phyloP scores from a whole-genome alignment of 2,797 vertebrate genomes.

The Squalus acanthias region DNA sequence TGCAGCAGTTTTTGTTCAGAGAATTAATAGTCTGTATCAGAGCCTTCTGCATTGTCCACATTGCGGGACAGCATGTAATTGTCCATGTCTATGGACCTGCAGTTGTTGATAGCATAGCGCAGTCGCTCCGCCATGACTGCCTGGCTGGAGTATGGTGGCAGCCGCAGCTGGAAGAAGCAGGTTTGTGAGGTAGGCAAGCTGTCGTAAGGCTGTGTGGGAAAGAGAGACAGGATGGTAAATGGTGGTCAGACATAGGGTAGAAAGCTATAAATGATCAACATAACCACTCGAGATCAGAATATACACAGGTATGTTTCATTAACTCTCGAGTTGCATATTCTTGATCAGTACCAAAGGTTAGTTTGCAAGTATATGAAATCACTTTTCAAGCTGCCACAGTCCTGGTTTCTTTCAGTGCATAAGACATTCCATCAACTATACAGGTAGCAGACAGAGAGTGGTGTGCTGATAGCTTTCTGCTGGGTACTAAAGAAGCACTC shows the following conservation, averaged over 20 bases:
- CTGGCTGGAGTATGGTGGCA: slow-evolving; percentile 73
- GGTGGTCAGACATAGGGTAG: background rate
- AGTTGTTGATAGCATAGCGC: slow-evolving; percentile 78
- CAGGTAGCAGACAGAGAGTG: background rate
- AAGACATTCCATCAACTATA: background rate
- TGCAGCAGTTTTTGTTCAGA: slow-evolving; percentile 47
- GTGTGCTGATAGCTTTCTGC: background rate
- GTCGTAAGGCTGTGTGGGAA: slow-evolving; percentile 67
- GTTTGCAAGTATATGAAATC: background rate
- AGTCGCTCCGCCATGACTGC: slow-evolving; percentile 72
- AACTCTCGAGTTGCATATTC: background rate
- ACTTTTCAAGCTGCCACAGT: background rate
- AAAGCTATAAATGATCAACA: background rate
- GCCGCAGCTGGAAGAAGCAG: slow-evolving; percentile 74
- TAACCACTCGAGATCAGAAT: background rate
- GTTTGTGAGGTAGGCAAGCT: slow-evolving; percentile 81
- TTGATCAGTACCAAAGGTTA: background rate
- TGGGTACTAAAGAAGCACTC: background rate
- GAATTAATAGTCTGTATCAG: slow-evolving; percentile 70
- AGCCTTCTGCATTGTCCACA: slow-evolving; percentile 73
- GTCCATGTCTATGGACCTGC: slow-evolving; percentile 77
- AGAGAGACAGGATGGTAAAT: slow-evolving; percentile 24
- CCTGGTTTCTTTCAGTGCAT: background rate
- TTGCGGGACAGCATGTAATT: slow-evolving; percentile 76
- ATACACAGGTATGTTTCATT: background rate